These are phyloP conservation scores for Platichthys flesus DNA, from an alignment of 2,113 vertebrate species.

Conservation along the genomic window DNA sequence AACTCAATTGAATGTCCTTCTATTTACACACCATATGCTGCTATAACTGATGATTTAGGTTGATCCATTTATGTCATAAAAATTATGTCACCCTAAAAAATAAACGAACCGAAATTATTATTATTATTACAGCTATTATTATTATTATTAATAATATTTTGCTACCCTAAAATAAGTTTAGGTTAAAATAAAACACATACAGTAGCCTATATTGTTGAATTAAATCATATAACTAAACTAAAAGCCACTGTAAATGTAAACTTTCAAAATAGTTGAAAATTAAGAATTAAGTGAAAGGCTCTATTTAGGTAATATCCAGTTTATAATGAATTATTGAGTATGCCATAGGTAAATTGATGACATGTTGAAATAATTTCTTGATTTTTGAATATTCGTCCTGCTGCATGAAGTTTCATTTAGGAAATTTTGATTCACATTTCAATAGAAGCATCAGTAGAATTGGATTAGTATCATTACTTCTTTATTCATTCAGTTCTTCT, in stretches of 20 bases:
- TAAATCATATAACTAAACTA: background rate
- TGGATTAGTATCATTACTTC: constrained; percentile 76
- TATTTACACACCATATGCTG: constrained; percentile 39
- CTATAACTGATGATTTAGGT: constrained; percentile 30
- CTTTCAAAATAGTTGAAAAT: background rate
- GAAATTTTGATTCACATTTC: constrained; percentile 32
- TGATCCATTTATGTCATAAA: constrained; percentile 23
- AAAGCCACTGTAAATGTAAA: background rate
- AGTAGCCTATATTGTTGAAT: background rate
- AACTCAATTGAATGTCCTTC: constrained; percentile 16
- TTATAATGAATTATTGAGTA: background rate
- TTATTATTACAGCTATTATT: background rate
- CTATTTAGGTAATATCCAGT: background rate
- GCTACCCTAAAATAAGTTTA: background rate
- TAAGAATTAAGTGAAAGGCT: background rate
- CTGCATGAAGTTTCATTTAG: background rate
- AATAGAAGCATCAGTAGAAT: constrained; percentile 70
- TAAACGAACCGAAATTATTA: background rate
- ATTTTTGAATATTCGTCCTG: background rate
- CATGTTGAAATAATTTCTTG: background rate
- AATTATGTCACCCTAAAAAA: constrained; percentile 13
- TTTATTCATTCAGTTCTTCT: constrained; percentile 84
- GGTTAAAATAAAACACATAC: background rate
- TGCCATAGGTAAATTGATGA: background rate
- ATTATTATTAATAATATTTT: background rate